Evolutionary conservation across 2,113 vertebrate species (phyloP).

Genomic region (Oncorhynchus gorbuscha): DNA sequence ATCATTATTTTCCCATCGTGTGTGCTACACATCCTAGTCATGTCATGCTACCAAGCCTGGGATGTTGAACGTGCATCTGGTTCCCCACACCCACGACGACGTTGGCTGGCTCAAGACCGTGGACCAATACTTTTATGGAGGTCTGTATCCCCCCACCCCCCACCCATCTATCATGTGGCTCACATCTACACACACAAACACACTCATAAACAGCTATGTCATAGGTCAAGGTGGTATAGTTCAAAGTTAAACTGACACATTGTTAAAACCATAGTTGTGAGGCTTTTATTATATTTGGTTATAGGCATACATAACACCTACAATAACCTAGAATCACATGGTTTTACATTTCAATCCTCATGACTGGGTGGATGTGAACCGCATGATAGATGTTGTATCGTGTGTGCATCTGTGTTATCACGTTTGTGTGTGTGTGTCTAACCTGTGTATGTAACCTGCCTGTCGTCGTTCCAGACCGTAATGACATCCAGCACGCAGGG

Average conservation of each 20-base stretch:
- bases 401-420: too few relatives aligned
- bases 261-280: neutral
- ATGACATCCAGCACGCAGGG: constrained; percentile 81
- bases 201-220: too few relatives aligned
- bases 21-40: constrained; percentile 64
- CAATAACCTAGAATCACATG: too few relatives aligned
- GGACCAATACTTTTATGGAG: constrained; percentile 92
- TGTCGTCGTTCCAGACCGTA: constrained; percentile 57
- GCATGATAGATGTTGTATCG: too few relatives aligned
- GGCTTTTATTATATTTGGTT: neutral
- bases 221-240: too few relatives aligned
- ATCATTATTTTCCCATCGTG: neutral
- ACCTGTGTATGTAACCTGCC: constrained; percentile 6
- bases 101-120: constrained; percentile 95
- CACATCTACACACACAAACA: too few relatives aligned
- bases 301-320: too few relatives aligned
- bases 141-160: constrained; percentile 53
- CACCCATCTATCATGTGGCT: too few relatives aligned
- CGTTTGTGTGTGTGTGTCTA: neutral
- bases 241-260: too few relatives aligned
- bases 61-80: constrained; percentile 89
- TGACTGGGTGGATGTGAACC: too few relatives aligned
- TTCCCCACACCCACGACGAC: constrained; percentile 90
- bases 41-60: constrained; percentile 76
- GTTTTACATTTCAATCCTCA: too few relatives aligned